Evolutionary conservation across 2,797 vertebrate species (phyloP), one percentile per base, ranked within the genome.

Genomic region (Lithobates pipiens): DNA sequence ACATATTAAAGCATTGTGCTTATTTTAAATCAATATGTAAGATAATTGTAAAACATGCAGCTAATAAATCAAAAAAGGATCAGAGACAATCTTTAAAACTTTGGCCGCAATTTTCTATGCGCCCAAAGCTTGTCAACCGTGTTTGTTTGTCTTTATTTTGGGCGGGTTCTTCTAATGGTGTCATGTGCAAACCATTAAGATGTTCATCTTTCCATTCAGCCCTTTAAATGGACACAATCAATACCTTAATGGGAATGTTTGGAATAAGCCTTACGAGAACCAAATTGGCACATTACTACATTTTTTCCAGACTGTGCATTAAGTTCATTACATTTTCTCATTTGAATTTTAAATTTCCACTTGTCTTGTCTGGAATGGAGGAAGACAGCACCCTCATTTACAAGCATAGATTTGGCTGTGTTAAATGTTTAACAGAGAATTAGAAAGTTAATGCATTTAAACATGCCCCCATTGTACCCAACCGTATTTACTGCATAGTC

Each of bases 271-370:
- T 90, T 57, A 89, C 74, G 86, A 91, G 89, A 84, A 89, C 72
- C 87, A 92, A 94, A 93, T 81, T 91, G 91, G 88, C 90, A 93
- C 65, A 90, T 91, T 90, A 89, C 89, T 90, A 90, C 81, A 89
- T 69, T 87, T 90, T 89, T 89, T 92, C 85, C 71, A 90, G 86
- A 50, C 81, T 70, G 16, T 90, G 88, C 89, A 92, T 90, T 92
- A 92, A 92, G 90, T 93, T 93, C 92, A 93, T 93, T 94, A 91
- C 90, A 90, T 92, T 93, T 91, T 89, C 90, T 93, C 88, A 93
- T 93, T 91, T 93, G 90, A 94, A 93, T 93, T 91, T 91, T 89
- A 94, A 93, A 94, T 94, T 23, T 91, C 90, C 87, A 90, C 89
- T 91, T 92, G 88, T 90, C 88, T 92, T 91, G 92, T 89, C 88